These are phyloP conservation scores for Psephotus haematonotus DNA, from an alignment of 2,113 vertebrate species.

Conservation along the genomic window DNA sequence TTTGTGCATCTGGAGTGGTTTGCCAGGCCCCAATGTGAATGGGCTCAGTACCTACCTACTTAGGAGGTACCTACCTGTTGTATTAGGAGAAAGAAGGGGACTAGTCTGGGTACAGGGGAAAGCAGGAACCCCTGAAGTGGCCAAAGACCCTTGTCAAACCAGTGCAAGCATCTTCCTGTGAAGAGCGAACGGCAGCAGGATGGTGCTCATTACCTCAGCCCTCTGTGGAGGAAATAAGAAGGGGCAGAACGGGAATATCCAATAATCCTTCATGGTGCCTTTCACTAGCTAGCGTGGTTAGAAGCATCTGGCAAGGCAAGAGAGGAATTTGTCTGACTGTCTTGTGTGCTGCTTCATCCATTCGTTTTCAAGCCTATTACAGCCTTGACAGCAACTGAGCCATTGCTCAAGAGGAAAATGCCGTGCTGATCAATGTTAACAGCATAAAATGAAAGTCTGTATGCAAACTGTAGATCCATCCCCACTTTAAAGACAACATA, in stretches of 20 bases:
- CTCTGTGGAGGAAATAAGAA: neutral
- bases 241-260: neutral
- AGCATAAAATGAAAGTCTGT: neutral
- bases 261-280: neutral
- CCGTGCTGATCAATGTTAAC: neutral
- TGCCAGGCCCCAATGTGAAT: neutral
- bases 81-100: neutral
- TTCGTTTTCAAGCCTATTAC: neutral
- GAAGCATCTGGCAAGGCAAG: conserved; percentile 14
- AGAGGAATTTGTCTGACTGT: neutral
- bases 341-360: neutral
- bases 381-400: neutral
- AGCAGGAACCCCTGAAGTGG: neutral
- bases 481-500: neutral
- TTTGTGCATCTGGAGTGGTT: neutral
- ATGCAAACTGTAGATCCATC: neutral
- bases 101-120: neutral
- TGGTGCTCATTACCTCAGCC: neutral
- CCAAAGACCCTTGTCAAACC: neutral
- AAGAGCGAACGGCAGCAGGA: neutral
- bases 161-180: neutral
- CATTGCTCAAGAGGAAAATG: neutral
- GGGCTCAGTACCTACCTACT: neutral
- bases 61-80: neutral
- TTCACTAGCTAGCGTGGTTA: neutral